phyloP scores from a whole-genome alignment of 2,113 vertebrate genomes.

The Mirounga angustirostris region DNA sequence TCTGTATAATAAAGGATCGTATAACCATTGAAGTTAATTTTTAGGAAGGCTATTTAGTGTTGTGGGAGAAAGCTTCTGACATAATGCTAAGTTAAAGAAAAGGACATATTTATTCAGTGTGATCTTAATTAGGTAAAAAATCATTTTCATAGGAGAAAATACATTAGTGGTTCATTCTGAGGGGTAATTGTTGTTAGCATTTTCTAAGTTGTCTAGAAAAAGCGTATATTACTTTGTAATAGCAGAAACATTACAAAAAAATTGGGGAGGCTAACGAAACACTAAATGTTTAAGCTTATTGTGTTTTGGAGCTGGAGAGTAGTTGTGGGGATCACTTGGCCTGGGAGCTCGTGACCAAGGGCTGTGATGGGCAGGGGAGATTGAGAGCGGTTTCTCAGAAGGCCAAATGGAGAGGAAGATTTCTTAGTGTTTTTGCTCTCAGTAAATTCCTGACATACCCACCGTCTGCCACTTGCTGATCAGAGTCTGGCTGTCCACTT shows the following conservation, averaged over 20 bases:
- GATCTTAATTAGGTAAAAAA: slow-evolving; percentile 17
- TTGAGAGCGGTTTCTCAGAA: not conserved
- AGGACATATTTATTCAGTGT: not conserved
- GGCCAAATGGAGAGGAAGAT: not conserved
- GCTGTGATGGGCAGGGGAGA: not conserved
- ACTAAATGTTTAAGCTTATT: not conserved
- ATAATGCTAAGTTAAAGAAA: not conserved
- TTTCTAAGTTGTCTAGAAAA: slow-evolving; percentile 5
- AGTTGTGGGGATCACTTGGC: no score
- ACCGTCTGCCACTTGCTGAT: not conserved
- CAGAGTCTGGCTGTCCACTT: not conserved
- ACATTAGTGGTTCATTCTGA: not conserved
- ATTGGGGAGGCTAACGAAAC: not conserved
- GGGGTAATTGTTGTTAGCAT: not conserved
- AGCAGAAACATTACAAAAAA: not conserved
- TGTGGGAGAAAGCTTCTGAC: not conserved
- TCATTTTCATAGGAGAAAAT: not conserved
- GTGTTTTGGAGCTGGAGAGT: not conserved
- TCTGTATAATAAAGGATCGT: not conserved
- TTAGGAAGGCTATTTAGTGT: not conserved
- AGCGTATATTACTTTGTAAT: not conserved
- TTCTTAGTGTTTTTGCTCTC: not conserved
- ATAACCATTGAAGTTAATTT: not conserved
- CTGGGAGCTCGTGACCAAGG: not conserved
- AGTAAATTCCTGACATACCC: rapidly evolving